Conservation (phyloP, 1,140 invertebrate species). For the Bombus impatiens region DNA sequence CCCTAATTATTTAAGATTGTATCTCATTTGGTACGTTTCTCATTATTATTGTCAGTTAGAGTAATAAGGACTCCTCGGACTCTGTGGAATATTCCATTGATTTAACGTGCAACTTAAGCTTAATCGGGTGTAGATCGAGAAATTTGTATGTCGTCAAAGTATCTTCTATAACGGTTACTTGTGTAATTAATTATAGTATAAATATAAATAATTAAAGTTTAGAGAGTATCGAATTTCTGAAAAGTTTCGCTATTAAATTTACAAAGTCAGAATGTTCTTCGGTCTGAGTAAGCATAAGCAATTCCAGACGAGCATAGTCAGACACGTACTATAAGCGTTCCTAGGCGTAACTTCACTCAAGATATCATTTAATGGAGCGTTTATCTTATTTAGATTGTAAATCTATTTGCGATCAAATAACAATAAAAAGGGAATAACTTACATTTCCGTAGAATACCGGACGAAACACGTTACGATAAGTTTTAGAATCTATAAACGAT, state of each 20-base stretch:
- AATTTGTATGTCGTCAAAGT: too few relatives aligned
- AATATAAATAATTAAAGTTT: neutral
- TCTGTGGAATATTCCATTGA: neutral
- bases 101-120: neutral
- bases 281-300: neutral
- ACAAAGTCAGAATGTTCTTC: neutral
- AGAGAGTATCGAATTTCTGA: neutral
- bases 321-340: neutral
- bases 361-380: neutral
- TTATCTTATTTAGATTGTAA: neutral
- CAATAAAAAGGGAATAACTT: neutral
- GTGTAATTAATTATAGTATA: neutral
- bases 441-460: neutral
- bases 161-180: neutral
- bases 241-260: neutral
- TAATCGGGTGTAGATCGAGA: neutral
- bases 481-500: neutral
- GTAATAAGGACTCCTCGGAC: too few relatives aligned
- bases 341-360: neutral
- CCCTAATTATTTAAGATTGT: too few relatives aligned
- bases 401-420: neutral
- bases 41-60: too few relatives aligned
- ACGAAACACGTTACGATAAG: neutral
- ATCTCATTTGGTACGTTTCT: too few relatives aligned
- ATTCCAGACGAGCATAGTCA: neutral